Percentiles rank a stretch among this genome's conserved stretches.
Evolutionary conservation across 2,888 invertebrate genomes (phyloP).

Genomic region (Colostygia pectinataria): DNA sequence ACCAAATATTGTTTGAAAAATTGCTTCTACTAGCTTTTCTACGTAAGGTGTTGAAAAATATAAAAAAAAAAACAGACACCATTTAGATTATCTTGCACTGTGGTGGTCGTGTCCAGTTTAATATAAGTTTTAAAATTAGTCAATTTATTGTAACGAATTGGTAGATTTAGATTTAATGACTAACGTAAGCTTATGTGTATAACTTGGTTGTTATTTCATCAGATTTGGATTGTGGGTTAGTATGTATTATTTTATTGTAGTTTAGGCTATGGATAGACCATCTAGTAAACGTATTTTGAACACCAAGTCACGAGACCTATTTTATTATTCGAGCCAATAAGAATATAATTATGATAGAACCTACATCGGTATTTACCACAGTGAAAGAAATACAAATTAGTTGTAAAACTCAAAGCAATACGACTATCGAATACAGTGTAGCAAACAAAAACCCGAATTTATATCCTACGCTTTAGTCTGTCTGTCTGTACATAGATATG

Average conservation of each 20-base stretch:
- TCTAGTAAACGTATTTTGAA: constrained; percentile 21
- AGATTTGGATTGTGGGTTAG: constrained; percentile 67
- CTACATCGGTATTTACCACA: background rate
- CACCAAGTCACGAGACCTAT: constrained; percentile 19
- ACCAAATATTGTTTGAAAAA: constrained; percentile 66
- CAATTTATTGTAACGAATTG: constrained; percentile 65
- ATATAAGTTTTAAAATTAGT: constrained; percentile 71
- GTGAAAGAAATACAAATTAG: background rate
- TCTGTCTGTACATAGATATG: constrained; percentile 8
- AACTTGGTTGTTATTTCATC: constrained; percentile 62
- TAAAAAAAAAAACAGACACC: constrained; percentile 45
- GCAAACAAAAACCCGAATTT: constrained; percentile 23
- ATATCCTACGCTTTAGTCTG: constrained; percentile 19
- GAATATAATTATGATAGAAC: background rate
- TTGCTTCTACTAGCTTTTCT: constrained; percentile 61
- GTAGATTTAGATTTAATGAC: constrained; percentile 63
- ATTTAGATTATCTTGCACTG: constrained; percentile 46
- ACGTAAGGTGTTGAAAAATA: constrained; percentile 57
- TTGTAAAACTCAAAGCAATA: background rate
- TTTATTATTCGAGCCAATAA: constrained; percentile 6
- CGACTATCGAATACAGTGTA: constrained; percentile 5
- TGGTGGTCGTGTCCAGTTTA: constrained; percentile 66
- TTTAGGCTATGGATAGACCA: constrained; percentile 17
- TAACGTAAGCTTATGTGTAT: constrained; percentile 68
- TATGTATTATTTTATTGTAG: constrained; percentile 47